Conservation (phyloP, 2,113 vertebrate genomes). For the Phaethon lepturus region DNA sequence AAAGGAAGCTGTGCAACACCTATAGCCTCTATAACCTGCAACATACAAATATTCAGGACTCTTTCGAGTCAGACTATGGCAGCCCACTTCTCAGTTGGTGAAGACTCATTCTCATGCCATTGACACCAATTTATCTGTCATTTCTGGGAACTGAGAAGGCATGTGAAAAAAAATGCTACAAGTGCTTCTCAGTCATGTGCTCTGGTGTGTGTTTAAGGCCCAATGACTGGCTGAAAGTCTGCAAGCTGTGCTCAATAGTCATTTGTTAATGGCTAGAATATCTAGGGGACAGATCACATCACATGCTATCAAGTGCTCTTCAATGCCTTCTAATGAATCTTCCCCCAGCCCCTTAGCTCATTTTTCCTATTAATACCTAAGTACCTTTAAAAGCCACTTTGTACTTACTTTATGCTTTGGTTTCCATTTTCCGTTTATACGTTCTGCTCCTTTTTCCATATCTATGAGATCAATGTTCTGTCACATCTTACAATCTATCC, state of each 20-base stretch:
- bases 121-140: neutral
- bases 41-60: neutral
- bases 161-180: neutral
- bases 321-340: neutral
- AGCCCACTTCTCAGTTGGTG: neutral
- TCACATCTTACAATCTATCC: neutral
- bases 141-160: neutral
- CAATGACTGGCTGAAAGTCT: neutral
- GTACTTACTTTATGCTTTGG: neutral
- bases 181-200: rapidly evolving
- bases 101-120: neutral
- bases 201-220: neutral
- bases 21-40: neutral
- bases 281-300: neutral
- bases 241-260: neutral
- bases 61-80: neutral
- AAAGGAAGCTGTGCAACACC: neutral
- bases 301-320: neutral
- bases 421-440: neutral
- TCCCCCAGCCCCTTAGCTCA: neutral
- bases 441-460: neutral
- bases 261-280: neutral
- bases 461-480: neutral
- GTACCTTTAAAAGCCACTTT: neutral
- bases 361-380: neutral